Conservation (phyloP, 2,888 invertebrate species). For the Calameuta idolon region DNA sequence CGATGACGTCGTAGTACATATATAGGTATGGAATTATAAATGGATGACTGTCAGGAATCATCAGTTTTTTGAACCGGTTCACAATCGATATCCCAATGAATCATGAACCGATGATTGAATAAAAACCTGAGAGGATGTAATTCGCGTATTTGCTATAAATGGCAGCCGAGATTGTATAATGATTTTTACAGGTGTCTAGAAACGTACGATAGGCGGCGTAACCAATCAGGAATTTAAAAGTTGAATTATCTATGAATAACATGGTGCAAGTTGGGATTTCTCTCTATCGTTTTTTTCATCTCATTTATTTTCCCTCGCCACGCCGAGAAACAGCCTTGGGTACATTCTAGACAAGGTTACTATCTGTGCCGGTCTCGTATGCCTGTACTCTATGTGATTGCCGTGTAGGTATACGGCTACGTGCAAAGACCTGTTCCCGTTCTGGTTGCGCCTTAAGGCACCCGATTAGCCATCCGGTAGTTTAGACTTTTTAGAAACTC, state of each 20-base stretch:
- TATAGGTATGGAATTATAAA: background rate
- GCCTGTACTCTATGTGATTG: too few species aligned
- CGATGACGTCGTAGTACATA: background rate
- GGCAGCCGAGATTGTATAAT: background rate
- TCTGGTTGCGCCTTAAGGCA: background rate
- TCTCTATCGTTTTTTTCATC: constrained; percentile 5
- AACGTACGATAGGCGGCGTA: background rate
- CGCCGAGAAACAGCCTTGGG: constrained; percentile 36
- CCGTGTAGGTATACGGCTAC: background rate
- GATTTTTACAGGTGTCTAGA: background rate
- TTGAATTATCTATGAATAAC: background rate
- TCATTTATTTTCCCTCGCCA: constrained; percentile 21
- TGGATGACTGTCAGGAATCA: background rate
- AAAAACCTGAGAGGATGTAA: background rate
- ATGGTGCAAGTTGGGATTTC: background rate
- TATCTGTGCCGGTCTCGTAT: constrained; percentile 24
- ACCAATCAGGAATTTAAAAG: constrained; percentile 1
- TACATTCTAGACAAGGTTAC: constrained; percentile 52
- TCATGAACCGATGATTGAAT: background rate
- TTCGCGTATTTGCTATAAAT: background rate
- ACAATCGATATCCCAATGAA: background rate
- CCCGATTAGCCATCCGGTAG: too few species aligned
- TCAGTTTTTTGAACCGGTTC: background rate
- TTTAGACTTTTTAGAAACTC: too few species aligned
- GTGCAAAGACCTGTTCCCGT: constrained; percentile 5